Evolutionary conservation across 2,888 invertebrate species (phyloP).

Genomic region (Aphidius colemani): DNA sequence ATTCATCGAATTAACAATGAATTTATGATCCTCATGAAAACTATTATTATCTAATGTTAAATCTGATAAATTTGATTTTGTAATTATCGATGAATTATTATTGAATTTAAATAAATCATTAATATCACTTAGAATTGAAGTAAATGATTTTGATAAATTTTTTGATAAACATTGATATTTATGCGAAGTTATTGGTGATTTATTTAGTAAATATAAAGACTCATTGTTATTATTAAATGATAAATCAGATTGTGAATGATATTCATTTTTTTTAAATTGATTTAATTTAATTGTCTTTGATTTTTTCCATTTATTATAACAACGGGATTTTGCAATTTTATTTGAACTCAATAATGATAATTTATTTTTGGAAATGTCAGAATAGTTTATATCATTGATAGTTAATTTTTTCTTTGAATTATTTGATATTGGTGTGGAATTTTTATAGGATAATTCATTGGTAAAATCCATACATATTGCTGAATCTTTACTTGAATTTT

Average conservation of each 20-base stretch:
- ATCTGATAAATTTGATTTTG: no score
- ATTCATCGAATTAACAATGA: slow-evolving; percentile 5
- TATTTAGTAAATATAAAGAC: no score
- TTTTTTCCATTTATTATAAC: slow-evolving; percentile 46
- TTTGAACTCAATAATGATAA: slow-evolving; percentile 4
- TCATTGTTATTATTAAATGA: no score
- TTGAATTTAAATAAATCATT: no score
- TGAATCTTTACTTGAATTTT: slow-evolving; percentile 45
- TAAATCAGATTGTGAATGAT: slow-evolving; percentile 34
- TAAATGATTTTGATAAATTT: no score
- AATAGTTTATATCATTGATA: neutral
- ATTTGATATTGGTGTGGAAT: neutral
- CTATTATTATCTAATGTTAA: no score
- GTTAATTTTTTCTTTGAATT: neutral
- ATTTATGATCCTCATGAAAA: no score
- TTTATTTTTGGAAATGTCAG: neutral
- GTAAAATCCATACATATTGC: slow-evolving; percentile 46
- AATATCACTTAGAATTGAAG: no score
- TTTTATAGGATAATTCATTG: slow-evolving; percentile 31
- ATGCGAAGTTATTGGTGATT: no score
- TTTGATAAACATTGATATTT: no score
- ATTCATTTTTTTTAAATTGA: slow-evolving; percentile 39
- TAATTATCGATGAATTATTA: no score
- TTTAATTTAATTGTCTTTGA: slow-evolving; percentile 36
- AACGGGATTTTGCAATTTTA: slow-evolving; percentile 33